Evolutionary conservation across 2,797 vertebrate species (phyloP), one percentile per base, ranked within the genome.

Genomic region (Melanotaenia parkinsoni): DNA sequence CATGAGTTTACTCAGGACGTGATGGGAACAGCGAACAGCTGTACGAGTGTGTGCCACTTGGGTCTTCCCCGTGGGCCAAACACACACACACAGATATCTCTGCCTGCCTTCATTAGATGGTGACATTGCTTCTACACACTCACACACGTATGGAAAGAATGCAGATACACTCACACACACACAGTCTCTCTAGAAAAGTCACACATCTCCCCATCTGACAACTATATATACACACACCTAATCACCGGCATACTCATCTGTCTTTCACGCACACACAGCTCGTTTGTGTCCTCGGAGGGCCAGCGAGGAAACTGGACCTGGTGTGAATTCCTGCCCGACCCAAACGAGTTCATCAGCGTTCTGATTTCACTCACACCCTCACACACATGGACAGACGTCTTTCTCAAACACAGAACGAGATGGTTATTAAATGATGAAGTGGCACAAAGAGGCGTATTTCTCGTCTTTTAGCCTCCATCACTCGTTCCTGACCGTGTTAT

Each of bases 271-370:
- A 67, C 67, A 76, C 72, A 64, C 30, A 14, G 67, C 72, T 79
- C 58, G 28, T 86, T 78, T 71, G 77, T 83, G 85, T 86, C 89
- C 88, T 89, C 87, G 53, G 54, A 82, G 75, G 75, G 75, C 80
- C 58, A 5, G 72, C 3, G 35, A 38, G 24, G 91, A 89, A 94
- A 94, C 88, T 56, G 70, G 87, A 94, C 87, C 91, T 91, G 70
- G 86, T 93, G 93, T 93, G 90, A 94, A 94, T 93, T 93, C 91
- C 75, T 82, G 72, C 61, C 90, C 76, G 30, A 88, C 80, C 77
- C 78, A 84, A 89, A 91, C 79, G 72, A 92, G 79, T 91, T 89
- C 85, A 75, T 75, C 90, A 69, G 85, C 59, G 90, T 67, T 91
- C 88, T 91, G 91, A 90, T 86, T 85, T 85, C 76, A 70, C 84